Evolutionary conservation across 1,140 invertebrate genomes (phyloP).

Genomic region (Lasioglossum albipes): DNA sequence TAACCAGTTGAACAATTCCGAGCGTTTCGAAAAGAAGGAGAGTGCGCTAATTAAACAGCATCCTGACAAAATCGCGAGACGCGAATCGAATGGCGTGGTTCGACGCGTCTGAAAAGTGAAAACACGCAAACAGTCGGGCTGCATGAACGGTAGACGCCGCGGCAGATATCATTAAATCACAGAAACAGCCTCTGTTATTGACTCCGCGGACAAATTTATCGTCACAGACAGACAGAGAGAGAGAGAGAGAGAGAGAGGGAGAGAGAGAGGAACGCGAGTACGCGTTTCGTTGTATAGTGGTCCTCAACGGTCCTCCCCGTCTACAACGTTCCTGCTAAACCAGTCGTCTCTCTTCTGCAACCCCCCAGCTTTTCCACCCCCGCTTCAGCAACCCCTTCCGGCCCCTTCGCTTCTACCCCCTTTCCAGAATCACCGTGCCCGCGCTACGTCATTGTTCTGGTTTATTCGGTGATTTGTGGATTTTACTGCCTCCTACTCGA

Average conservation of each 20-base stretch:
- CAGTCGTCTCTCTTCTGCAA: constrained; percentile 35
- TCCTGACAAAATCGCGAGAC: too few relatives aligned
- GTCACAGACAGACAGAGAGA: constrained; percentile 54
- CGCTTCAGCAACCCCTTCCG: background rate
- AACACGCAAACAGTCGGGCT: constrained; percentile 62
- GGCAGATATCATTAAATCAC: constrained; percentile 79
- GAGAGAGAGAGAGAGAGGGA: constrained; percentile 33
- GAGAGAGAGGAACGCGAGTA: constrained; percentile 56
- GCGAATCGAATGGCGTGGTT: too few relatives aligned
- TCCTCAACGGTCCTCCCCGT: constrained; percentile 60
- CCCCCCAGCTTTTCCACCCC: background rate
- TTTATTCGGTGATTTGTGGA: constrained; percentile 80
- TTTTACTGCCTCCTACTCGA: constrained; percentile 69
- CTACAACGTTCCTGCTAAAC: constrained; percentile 60
- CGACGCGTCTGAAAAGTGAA: constrained; percentile 61
- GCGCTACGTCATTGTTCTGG: constrained; percentile 77
- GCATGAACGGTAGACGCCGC: constrained; percentile 51
- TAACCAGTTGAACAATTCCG: too few relatives aligned
- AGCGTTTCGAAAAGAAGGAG: too few relatives aligned
- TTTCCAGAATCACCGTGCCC: constrained; percentile 61
- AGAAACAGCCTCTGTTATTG: constrained; percentile 80
- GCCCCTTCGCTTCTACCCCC: constrained; percentile 38
- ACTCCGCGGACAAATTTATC: constrained; percentile 80
- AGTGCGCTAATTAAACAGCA: too few relatives aligned
- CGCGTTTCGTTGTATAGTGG: constrained; percentile 72